Conservation (phyloP, 2,113 vertebrate species). For the Lampris incognitus region DNA sequence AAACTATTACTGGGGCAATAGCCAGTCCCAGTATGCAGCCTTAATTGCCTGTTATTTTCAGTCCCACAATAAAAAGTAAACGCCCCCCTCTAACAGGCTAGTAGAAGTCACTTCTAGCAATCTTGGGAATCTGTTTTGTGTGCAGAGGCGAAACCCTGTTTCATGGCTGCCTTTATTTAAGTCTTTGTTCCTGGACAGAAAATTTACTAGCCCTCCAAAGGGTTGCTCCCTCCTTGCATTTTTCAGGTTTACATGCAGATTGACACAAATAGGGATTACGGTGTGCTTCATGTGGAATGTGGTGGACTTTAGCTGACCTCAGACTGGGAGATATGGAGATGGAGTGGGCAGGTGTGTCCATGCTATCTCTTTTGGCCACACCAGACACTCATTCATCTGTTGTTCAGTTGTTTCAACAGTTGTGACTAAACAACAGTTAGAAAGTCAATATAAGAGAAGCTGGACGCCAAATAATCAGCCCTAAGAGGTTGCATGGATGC, state of each 20-base stretch:
- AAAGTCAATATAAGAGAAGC: conserved; percentile 26
- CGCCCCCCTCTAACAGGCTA: conserved; percentile 53
- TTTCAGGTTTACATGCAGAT: conserved; percentile 50
- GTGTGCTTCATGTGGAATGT: conserved; percentile 54
- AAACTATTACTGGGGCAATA: conserved; percentile 74
- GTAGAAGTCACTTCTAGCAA: conserved; percentile 56
- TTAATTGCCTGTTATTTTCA: conserved; percentile 74
- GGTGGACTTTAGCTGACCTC: conserved; percentile 66
- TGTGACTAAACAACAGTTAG: conserved; percentile 1
- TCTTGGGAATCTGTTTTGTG: conserved; percentile 47
- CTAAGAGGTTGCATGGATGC: too few relatives aligned
- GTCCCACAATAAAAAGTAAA: conserved; percentile 76
- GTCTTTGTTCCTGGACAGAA: conserved; percentile 47
- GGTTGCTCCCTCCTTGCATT: conserved; percentile 23
- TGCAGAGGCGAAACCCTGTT: conserved; percentile 30
- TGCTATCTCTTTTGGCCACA: conserved; percentile 22
- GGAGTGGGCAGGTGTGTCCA: conserved; percentile 30
- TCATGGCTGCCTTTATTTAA: conserved; percentile 38
- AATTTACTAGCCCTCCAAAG: conserved; percentile 24
- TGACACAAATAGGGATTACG: conserved; percentile 26
- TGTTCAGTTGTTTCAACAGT: not conserved
- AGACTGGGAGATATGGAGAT: conserved; percentile 39
- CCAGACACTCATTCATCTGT: conserved; percentile 24
- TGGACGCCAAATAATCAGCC: not conserved
- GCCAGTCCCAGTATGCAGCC: conserved; percentile 76